These are phyloP conservation scores for Nasonia longicornis DNA, from an alignment of 1,140 invertebrate genomes.

Conservation along the genomic window DNA sequence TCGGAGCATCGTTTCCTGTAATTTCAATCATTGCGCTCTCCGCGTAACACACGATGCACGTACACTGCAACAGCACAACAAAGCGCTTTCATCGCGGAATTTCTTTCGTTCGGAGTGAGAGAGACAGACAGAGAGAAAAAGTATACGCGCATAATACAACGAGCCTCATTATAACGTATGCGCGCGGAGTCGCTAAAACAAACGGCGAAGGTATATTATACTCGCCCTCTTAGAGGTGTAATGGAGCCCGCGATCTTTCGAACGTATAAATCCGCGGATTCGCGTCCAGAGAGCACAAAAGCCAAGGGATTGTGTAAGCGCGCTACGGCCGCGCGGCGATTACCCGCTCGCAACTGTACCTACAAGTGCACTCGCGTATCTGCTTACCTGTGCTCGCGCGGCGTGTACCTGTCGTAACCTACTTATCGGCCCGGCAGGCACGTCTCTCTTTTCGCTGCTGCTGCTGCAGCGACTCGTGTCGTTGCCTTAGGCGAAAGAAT, in stretches of 20 bases:
- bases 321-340: not conserved
- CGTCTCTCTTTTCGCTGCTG: not conserved
- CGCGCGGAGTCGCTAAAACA: not conserved
- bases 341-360: conserved; percentile 3
- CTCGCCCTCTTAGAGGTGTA: not conserved
- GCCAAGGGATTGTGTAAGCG: conserved; percentile 1
- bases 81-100: not conserved
- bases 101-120: not conserved
- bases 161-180: not conserved
- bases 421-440: conserved; percentile 45
- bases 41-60: not conserved
- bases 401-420: conserved; percentile 48
- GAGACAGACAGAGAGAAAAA: not conserved
- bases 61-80: not conserved
- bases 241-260: conserved; percentile 6
- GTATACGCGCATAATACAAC: not conserved
- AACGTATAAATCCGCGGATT: not conserved
- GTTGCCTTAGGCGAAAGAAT: not conserved
- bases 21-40: conserved; percentile 26
- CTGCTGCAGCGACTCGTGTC: not conserved
- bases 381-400: conserved; percentile 32
- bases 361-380: conserved; percentile 21
- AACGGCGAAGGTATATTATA: not conserved
- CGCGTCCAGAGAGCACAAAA: not conserved
- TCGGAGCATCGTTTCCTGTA: conserved; percentile 4